These are phyloP conservation scores for Slavum lentiscoides DNA, from an alignment of 2,888 invertebrate genomes.

Conservation along the genomic window DNA sequence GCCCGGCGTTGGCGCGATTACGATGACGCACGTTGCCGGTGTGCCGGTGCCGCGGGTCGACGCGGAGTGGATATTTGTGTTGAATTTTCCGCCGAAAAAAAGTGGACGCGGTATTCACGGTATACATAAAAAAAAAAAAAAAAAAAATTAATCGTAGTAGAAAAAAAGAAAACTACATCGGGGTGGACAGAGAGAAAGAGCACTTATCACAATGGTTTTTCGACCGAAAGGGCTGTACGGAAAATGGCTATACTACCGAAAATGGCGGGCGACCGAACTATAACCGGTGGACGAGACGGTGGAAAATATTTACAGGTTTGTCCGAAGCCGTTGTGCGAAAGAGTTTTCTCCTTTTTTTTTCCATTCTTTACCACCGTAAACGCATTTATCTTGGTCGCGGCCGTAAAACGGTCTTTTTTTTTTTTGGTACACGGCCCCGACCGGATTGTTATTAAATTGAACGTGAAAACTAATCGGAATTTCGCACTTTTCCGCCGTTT, in stretches of 20 bases:
- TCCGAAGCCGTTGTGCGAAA: background rate
- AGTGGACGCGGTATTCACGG: background rate
- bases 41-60: too few relatives aligned
- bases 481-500: conserved; percentile 20
- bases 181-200: background rate
- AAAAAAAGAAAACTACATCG: background rate
- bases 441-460: conserved; percentile 45
- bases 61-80: background rate
- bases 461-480: conserved; percentile 44
- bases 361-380: background rate
- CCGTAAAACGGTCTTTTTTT: conserved; percentile 26
- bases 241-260: background rate
- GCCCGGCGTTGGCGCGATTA: too few relatives aligned
- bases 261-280: background rate
- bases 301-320: conserved; percentile 16
- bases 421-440: background rate
- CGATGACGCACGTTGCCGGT: too few relatives aligned
- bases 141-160: conserved; percentile 29
- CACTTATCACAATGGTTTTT: conserved; percentile 42
- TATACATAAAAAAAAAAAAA: background rate
- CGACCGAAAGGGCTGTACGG: background rate
- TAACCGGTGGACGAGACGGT: background rate
- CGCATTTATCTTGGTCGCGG: conserved; percentile 46
- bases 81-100: background rate
- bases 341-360: conserved; percentile 2